These are phyloP conservation scores for Neotragus moschatus DNA, from an alignment of 2,113 vertebrate genomes.

Conservation along the genomic window DNA sequence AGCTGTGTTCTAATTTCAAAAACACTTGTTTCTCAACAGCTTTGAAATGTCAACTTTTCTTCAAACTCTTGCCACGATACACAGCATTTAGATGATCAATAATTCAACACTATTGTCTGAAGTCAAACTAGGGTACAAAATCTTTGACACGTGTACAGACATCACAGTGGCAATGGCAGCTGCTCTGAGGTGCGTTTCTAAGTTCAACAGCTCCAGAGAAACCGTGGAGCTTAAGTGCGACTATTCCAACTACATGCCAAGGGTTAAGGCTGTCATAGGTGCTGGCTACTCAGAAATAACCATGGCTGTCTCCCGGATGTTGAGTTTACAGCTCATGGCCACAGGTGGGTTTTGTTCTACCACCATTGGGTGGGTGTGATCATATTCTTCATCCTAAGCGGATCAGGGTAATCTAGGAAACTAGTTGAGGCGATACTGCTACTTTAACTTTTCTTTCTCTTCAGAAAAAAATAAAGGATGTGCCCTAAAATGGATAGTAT, in stretches of 20 bases:
- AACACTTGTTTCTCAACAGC: slow-evolving; percentile 76
- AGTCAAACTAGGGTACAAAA: slow-evolving; percentile 88
- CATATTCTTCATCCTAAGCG: neutral
- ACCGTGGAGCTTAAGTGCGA: slow-evolving; percentile 70
- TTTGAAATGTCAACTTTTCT: slow-evolving; percentile 80
- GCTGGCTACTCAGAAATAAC: slow-evolving; percentile 86
- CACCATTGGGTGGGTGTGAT: neutral
- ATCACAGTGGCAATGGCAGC: slow-evolving; percentile 85
- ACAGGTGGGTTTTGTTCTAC: slow-evolving; percentile 81
- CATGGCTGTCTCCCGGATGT: slow-evolving; percentile 84
- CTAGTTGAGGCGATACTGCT: neutral
- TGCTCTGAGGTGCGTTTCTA: slow-evolving; percentile 79
- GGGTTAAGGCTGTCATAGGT: slow-evolving; percentile 84
- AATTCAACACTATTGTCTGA: slow-evolving; percentile 81
- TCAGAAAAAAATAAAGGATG: neutral
- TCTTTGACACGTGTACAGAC: slow-evolving; percentile 88
- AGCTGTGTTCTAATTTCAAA: neutral
- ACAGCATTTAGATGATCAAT: slow-evolving; percentile 87
- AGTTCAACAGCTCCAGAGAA: slow-evolving; percentile 69
- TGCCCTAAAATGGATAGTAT: neutral
- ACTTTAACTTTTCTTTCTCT: neutral
- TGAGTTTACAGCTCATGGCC: slow-evolving; percentile 88
- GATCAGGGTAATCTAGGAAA: neutral
- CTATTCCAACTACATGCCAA: slow-evolving; percentile 74
- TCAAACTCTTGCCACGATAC: slow-evolving; percentile 86